Conservation (phyloP, 2,797 vertebrate genomes). For the Gouania willdenowi region DNA sequence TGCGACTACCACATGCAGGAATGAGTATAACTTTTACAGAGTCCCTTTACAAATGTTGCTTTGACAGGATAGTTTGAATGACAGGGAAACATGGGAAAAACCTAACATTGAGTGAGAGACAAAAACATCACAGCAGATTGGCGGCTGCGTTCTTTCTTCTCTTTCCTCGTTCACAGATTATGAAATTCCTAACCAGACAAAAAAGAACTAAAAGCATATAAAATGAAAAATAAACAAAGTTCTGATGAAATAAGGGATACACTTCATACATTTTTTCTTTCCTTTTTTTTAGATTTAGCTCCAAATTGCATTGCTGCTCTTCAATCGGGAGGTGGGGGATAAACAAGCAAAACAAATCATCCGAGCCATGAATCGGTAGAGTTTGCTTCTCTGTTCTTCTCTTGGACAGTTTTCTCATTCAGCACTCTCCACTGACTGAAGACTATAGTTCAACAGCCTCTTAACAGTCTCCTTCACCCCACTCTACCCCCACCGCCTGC, state of each 20-base stretch:
- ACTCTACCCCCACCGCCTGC: slow-evolving; percentile 50
- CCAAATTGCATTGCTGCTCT: too few species aligned
- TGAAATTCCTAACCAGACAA: slow-evolving; percentile 64
- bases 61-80: slow-evolving; percentile 58
- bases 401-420: slow-evolving; percentile 64
- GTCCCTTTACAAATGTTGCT: slow-evolving; percentile 62
- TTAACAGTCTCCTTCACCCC: slow-evolving; percentile 63
- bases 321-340: too few species aligned
- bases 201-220: slow-evolving; percentile 45
- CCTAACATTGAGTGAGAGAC: slow-evolving; percentile 67
- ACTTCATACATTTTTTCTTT: too few species aligned
- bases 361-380: slow-evolving; percentile 50
- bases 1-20: slow-evolving; percentile 20
- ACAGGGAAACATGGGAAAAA: slow-evolving; percentile 57
- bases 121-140: slow-evolving; percentile 63
- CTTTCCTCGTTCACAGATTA: slow-evolving; percentile 41
- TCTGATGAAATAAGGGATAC: slow-evolving; percentile 25
- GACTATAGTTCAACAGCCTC: slow-evolving; percentile 70
- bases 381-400: slow-evolving; percentile 54
- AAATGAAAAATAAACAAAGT: slow-evolving; percentile 47
- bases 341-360: slow-evolving; percentile 64
- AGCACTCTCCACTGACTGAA: slow-evolving; percentile 65
- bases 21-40: slow-evolving; percentile 27
- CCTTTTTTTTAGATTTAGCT: too few species aligned
- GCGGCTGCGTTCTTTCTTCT: slow-evolving; percentile 46